phyloP scores from a whole-genome alignment of 2,113 vertebrate genomes.

The Syngnathus scovelli region DNA sequence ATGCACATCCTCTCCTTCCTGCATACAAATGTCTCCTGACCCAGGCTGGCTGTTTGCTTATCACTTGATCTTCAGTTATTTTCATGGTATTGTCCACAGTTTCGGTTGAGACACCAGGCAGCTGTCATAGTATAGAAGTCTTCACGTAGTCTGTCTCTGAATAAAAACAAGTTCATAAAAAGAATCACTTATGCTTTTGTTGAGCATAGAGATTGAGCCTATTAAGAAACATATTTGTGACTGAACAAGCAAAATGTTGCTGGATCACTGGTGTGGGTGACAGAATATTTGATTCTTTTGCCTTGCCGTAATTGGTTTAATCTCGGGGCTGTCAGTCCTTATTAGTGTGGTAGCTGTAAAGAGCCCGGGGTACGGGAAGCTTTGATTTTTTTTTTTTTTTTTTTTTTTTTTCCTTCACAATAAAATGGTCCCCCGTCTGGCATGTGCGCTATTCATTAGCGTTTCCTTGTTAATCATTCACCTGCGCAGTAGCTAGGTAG shows the following conservation, averaged over 20 bases:
- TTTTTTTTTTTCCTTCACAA: slow-evolving; percentile 35
- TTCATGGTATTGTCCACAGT: slow-evolving; percentile 50
- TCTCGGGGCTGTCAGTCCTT: slow-evolving; percentile 69
- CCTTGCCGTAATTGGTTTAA: slow-evolving; percentile 70
- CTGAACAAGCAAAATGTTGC: slow-evolving; percentile 53
- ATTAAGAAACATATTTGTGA: slow-evolving; percentile 32
- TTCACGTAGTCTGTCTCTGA: slow-evolving; percentile 4
- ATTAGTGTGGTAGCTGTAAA: slow-evolving; percentile 58
- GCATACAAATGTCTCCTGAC: slow-evolving; percentile 73
- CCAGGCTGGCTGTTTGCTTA: slow-evolving; percentile 58
- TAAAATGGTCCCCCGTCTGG: slow-evolving; percentile 37
- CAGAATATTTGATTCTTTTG: slow-evolving; percentile 66
- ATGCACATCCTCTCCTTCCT: slow-evolving; percentile 69
- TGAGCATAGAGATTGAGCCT: slow-evolving; percentile 16
- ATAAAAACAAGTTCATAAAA: slow-evolving; percentile 7
- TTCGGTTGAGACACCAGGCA: slow-evolving; percentile 48
- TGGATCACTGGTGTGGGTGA: slow-evolving; percentile 61
- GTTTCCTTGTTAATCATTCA: slow-evolving; percentile 32
- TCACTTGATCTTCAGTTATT: slow-evolving; percentile 59
- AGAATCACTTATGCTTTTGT: slow-evolving; percentile 21
- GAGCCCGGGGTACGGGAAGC: slow-evolving; percentile 33
- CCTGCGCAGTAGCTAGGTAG: slow-evolving; percentile 29
- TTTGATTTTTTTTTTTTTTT: slow-evolving; percentile 20
- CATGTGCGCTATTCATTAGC: slow-evolving; percentile 37
- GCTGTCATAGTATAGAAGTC: slow-evolving; percentile 14